Percentiles rank a stretch among this genome's conserved stretches.
These are phyloP conservation scores for Ariolimax columbianus DNA, from an alignment of 2,888 invertebrate genomes.

Conservation along the genomic window DNA sequence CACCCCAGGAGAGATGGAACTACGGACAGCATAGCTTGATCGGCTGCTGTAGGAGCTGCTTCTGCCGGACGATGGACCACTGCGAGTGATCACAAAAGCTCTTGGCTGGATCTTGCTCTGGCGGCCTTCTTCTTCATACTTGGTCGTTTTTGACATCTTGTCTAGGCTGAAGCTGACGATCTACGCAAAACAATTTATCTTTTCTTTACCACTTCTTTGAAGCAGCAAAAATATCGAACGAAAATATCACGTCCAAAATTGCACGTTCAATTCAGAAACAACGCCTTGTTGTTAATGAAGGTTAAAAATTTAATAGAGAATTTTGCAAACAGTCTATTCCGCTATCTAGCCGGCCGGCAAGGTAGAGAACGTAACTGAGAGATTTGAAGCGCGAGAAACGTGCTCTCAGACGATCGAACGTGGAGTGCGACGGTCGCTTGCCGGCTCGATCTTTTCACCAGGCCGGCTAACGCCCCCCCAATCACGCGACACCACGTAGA, in stretches of 20 bases:
- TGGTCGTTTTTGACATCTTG: neutral
- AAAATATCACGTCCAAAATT: slow-evolving; percentile 11
- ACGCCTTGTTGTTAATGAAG: slow-evolving; percentile 32
- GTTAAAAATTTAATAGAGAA: neutral
- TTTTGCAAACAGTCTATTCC: slow-evolving; percentile 14
- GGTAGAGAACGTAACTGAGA: slow-evolving; percentile 1
- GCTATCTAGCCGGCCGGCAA: slow-evolving; percentile 29
- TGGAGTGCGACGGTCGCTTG: slow-evolving; percentile 18
- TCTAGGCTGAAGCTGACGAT: neutral
- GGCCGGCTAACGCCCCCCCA: neutral
- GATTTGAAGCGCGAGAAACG: neutral
- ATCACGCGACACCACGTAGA: slow-evolving; percentile 3
- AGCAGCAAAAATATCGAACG: neutral
- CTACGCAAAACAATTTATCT: neutral
- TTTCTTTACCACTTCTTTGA: neutral
- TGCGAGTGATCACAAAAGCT: slow-evolving; percentile 40
- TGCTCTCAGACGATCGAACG: slow-evolving; percentile 27
- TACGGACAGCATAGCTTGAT: slow-evolving; percentile 17
- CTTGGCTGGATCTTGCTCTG: slow-evolving; percentile 38
- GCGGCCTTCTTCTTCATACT: slow-evolving; percentile 28
- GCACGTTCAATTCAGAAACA: slow-evolving; percentile 29
- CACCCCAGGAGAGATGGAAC: slow-evolving; percentile 56
- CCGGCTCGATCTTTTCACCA: slow-evolving; percentile 13
- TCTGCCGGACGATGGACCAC: neutral
- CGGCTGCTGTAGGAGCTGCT: neutral